Evolutionary conservation across 2,113 vertebrate species (phyloP).

Genomic region (Apistogramma diplotaenia): DNA sequence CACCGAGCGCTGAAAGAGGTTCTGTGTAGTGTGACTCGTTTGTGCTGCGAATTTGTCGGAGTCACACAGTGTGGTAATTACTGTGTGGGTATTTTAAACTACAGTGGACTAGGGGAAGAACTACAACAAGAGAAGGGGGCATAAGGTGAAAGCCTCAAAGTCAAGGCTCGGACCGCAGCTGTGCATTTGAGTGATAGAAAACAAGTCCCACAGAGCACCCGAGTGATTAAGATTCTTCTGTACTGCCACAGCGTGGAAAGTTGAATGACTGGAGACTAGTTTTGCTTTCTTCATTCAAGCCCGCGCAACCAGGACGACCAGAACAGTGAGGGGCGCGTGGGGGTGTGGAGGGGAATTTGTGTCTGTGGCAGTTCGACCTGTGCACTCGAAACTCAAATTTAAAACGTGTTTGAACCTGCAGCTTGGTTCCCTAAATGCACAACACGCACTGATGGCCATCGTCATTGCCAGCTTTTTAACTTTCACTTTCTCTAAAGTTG

Average conservation of each 20-base stretch:
- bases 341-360: neutral
- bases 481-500: neutral
- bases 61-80: constrained; percentile 38
- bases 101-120: constrained; percentile 3
- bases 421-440: neutral
- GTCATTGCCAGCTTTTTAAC: neutral
- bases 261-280: constrained; percentile 25
- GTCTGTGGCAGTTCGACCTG: neutral
- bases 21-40: constrained; percentile 21
- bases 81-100: constrained; percentile 28
- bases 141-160: constrained; percentile 41
- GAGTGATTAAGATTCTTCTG: constrained; percentile 51
- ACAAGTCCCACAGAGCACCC: constrained; percentile 41
- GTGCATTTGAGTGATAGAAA: constrained; percentile 50
- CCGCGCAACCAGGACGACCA: neutral
- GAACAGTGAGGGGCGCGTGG: neutral
- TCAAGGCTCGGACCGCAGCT: constrained; percentile 47
- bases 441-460: neutral
- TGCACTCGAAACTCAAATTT: neutral
- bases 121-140: neutral
- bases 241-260: constrained; percentile 21
- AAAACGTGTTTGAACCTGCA: neutral
- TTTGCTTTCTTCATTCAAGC: neutral
- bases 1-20: constrained; percentile 33
- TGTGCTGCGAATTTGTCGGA: constrained; percentile 30